phyloP scores from a whole-genome alignment of 2,888 invertebrate genomes.

The Adelognathus sp. region DNA sequence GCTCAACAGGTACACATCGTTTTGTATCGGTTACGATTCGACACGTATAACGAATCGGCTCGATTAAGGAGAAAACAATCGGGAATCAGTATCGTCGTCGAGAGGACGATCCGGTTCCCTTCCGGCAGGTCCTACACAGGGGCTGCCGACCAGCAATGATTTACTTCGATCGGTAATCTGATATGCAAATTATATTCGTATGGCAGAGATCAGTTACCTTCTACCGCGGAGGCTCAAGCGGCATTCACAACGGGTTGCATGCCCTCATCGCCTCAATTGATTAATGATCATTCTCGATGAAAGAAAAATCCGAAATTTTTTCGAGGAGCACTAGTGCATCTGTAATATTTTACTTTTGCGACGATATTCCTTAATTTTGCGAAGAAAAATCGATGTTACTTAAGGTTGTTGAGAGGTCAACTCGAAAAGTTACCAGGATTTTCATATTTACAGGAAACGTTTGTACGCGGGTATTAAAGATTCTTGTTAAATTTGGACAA shows the following conservation, averaged over 20 bases:
- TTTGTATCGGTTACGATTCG: conserved; percentile 39
- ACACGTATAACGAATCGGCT: conserved; percentile 55
- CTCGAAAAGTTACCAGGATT: too few relatives aligned
- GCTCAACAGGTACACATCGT: neutral
- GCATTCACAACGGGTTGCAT: conserved; percentile 33
- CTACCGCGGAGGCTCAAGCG: conserved; percentile 52
- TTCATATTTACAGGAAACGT: too few relatives aligned
- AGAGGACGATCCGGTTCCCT: conserved; percentile 59
- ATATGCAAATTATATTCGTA: conserved; percentile 72
- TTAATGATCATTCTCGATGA: neutral
- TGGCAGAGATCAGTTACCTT: conserved; percentile 69
- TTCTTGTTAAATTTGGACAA: too few relatives aligned
- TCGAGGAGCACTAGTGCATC: too few relatives aligned
- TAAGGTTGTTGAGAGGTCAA: too few relatives aligned
- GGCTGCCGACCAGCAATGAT: conserved; percentile 68
- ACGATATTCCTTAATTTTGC: too few relatives aligned
- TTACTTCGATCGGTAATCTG: conserved; percentile 72
- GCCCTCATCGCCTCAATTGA: neutral
- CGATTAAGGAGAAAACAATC: conserved; percentile 66
- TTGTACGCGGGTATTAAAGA: too few relatives aligned
- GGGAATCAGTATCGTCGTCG: conserved; percentile 66
- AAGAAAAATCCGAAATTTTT: neutral
- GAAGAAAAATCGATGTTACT: too few relatives aligned
- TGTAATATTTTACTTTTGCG: too few relatives aligned
- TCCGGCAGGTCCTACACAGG: conserved; percentile 63